Conservation (phyloP, 92 coral and sea anemone genomes). For the Porites evermanni region DNA sequence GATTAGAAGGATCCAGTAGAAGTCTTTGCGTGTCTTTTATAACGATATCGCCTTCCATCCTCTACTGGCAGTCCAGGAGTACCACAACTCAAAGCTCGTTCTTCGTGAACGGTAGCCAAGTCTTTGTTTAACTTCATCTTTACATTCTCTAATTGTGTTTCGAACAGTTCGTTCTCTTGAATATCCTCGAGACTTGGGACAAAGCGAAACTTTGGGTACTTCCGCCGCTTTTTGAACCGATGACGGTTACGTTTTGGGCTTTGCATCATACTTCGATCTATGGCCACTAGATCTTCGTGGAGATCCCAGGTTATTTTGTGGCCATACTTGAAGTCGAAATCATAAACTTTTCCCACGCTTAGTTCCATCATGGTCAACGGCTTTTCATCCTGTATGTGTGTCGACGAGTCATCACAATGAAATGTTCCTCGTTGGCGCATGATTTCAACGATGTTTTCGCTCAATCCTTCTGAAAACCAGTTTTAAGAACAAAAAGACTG, state of each 20-base stretch:
- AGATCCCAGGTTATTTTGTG: conserved; percentile 60
- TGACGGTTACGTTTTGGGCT: conserved; percentile 71
- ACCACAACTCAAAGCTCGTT: conserved; percentile 71
- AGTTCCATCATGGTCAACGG: conserved; percentile 79
- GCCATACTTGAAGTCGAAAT: conserved; percentile 86
- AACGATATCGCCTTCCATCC: conserved; percentile 61
- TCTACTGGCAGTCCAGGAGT: conserved; percentile 8
- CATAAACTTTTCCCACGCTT: conserved; percentile 64
- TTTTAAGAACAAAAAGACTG: too few species aligned
- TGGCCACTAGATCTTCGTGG: conserved; percentile 55
- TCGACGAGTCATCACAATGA: background rate
- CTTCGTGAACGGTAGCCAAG: conserved; percentile 75
- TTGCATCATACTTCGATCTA: conserved; percentile 67
- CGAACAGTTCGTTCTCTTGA: conserved; percentile 78
- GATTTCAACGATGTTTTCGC: background rate
- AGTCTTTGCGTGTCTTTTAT: conserved; percentile 46
- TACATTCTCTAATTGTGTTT: conserved; percentile 54
- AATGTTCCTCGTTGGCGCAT: background rate
- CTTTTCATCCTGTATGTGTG: conserved; percentile 29
- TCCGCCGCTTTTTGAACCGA: conserved; percentile 61
- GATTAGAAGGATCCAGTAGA: background rate
- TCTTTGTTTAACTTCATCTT: conserved; percentile 32
- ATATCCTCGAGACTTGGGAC: conserved; percentile 85
- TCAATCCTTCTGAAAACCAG: background rate
- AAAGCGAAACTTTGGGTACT: conserved; percentile 69